Percentiles rank a stretch among this genome's conserved stretches.
Conservation (phyloP, 2,888 invertebrate genomes). For the Antheraea assamensis region DNA sequence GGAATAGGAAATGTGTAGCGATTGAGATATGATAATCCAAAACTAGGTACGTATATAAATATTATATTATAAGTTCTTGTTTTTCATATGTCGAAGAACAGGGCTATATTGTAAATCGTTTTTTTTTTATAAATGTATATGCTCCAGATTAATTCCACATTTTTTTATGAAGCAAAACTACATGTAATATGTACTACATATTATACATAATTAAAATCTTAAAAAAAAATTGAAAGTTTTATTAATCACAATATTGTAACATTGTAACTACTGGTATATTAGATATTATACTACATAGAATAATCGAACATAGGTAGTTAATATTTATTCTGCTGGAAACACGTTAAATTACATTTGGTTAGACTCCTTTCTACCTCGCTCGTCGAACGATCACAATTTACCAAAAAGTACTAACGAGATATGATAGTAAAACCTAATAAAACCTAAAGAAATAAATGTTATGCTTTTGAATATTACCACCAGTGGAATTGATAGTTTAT, state of each 20-base stretch:
- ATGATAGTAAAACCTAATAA: background rate
- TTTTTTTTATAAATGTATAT: no score
- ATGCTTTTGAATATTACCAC: background rate
- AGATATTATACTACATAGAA: background rate
- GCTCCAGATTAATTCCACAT: no score
- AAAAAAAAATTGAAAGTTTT: background rate
- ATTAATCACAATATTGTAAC: background rate
- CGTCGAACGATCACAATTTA: background rate
- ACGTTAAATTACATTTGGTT: background rate
- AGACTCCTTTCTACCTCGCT: background rate
- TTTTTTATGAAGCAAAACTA: background rate
- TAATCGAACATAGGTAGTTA: background rate
- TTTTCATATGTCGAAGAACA: no score
- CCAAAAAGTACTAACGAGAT: background rate
- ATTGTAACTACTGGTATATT: background rate
- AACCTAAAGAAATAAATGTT: background rate
- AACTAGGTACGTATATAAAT: no score
- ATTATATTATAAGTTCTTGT: no score
- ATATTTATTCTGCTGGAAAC: background rate
- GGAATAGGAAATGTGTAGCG: no score
- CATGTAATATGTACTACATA: background rate
- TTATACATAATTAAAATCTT: background rate
- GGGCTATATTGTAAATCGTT: no score
- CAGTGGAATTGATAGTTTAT: background rate
- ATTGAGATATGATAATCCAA: no score